phyloP scores from a whole-genome alignment of 2,797 vertebrate species.

The Myotis daubentonii region DNA sequence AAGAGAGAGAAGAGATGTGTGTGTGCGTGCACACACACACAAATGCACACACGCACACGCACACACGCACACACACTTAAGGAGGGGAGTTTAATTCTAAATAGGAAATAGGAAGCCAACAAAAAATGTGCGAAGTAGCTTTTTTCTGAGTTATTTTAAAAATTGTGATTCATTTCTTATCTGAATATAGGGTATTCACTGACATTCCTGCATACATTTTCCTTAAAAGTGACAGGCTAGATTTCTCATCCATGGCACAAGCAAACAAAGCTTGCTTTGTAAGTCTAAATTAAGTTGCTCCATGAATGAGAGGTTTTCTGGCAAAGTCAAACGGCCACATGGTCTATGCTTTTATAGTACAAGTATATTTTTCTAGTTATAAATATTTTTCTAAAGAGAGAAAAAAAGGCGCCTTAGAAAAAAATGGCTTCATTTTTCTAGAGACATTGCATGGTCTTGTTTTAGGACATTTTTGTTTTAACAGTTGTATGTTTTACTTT shows the following conservation, averaged over 20 bases:
- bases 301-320: not conserved
- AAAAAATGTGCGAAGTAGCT: not conserved
- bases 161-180: not conserved
- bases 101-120: not conserved
- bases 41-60: too few species aligned
- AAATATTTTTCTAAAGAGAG: not conserved
- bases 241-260: not conserved
- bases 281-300: slow-evolving; percentile 9
- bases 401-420: not conserved
- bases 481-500: not conserved
- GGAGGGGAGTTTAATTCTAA: not conserved
- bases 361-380: not conserved
- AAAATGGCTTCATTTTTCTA: not conserved
- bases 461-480: not conserved
- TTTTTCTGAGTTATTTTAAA: slow-evolving; percentile 8
- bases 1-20: not conserved
- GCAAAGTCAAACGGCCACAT: not conserved
- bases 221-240: not conserved
- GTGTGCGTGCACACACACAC: not conserved
- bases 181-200: not conserved
- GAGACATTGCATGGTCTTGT: not conserved
- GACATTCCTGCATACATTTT: not conserved
- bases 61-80: not conserved
- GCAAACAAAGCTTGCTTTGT: not conserved
- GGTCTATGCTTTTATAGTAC: not conserved